These are phyloP conservation scores for Nebria ingens DNA, from an alignment of 1,140 invertebrate species.

Conservation along the genomic window DNA sequence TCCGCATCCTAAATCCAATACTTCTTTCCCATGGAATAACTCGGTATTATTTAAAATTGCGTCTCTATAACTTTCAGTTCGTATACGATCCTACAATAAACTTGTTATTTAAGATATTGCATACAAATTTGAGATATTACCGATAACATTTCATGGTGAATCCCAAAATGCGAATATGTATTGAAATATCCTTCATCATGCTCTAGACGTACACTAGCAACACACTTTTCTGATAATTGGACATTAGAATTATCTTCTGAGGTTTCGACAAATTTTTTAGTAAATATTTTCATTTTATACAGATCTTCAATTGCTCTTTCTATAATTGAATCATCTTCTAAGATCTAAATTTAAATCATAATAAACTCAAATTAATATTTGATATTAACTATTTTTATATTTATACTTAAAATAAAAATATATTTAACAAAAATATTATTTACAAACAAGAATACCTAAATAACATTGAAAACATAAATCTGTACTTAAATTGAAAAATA, in stretches of 20 bases:
- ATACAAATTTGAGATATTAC: conserved; percentile 36
- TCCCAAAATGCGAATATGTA: conserved; percentile 94
- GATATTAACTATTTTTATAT: no score
- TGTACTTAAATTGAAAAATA: no score
- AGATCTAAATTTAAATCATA: conserved; percentile 35
- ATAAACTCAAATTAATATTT: conserved; percentile 15
- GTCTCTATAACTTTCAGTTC: conserved; percentile 87
- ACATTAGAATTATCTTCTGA: conserved; percentile 22
- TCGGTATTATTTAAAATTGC: conserved; percentile 78
- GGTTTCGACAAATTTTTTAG: conserved; percentile 36
- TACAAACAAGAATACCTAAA: no score
- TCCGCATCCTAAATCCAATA: conserved; percentile 90
- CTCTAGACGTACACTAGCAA: conserved; percentile 39
- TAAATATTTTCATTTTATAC: conserved; percentile 48
- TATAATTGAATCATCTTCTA: conserved; percentile 42
- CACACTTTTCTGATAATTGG: conserved; percentile 21
- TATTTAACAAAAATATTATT: no score
- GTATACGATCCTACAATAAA: conserved; percentile 65
- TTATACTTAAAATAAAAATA: no score
- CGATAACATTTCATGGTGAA: conserved; percentile 92
- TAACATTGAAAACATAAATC: no score
- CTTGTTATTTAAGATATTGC: conserved; percentile 5
- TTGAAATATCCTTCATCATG: conserved; percentile 80
- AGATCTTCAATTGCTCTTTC: conserved; percentile 51
- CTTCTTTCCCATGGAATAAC: conserved; percentile 61